Evolutionary conservation across 1,140 invertebrate genomes (phyloP), one percentile per base, ranked within the genome.

Genomic region (Gerris buenoi): DNA sequence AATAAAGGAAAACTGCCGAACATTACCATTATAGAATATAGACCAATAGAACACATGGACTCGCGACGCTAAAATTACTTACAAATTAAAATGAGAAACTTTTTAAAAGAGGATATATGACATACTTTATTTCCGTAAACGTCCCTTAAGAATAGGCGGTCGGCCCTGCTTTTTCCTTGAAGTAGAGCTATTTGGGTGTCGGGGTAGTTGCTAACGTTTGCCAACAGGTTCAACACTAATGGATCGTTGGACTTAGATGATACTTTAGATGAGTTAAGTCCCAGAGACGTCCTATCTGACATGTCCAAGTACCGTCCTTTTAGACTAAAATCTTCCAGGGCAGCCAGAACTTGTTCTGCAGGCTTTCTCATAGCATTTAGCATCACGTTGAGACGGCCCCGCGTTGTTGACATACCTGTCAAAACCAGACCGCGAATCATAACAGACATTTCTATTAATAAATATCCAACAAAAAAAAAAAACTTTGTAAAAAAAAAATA

Each of bases 281-380:
- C 58, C 23, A 60, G 58, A 60, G 15, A 15, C 10, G 15, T 22
- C 5, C 58, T 15, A 60, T 60, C 58, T 5, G 15, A 22, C 23
- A 14, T 3, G 15, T 60, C 58, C 15, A 60, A 22, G 23, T 60
- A 60, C 22, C 58, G 10, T 60, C 58, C 58, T 60, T 60, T 60
- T 14, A 13, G 5, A 60, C 23, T 60, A 25, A 60, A 60, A 25
- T 60, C 58, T 5, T 25, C 3, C 23, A 25, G 5, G 10, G 15
- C 5, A 5, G 58, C 23, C 58, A 60, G 22, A 3, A 60, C 22
- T 60, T 22, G 58, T 60, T 60, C 58, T 13, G 27, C 18, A 2
- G 65, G 65, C 23, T 66, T 66, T 56, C 65, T 66, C 23, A 66
- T 28, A 2, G 56, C 65, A 25, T 66, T 66, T n/a, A 56, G 25